Percentiles rank a stretch among this genome's conserved stretches.
Conservation (phyloP, 2,113 vertebrate species). For the Sander lucioperca region DNA sequence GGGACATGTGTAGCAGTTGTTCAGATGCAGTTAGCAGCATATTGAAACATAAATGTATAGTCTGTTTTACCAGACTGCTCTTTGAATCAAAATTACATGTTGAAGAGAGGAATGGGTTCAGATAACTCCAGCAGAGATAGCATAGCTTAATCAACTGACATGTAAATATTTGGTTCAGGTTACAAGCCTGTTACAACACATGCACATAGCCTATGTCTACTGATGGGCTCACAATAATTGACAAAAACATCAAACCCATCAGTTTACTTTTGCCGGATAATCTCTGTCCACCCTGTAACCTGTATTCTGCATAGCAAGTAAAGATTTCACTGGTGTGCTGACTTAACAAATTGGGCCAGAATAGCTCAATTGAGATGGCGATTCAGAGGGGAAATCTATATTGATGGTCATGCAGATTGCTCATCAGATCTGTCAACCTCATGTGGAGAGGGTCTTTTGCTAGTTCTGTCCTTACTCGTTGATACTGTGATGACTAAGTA, state of each 20-base stretch:
- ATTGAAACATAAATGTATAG: background rate
- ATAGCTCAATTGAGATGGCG: background rate
- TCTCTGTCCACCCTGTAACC: background rate
- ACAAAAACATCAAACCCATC: background rate
- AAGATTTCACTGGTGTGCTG: background rate
- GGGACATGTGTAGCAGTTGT: background rate
- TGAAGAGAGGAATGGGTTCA: background rate
- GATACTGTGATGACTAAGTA: conserved; percentile 68
- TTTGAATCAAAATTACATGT: background rate
- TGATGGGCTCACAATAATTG: background rate
- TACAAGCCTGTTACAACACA: background rate
- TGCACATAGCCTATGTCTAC: background rate
- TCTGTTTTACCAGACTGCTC: background rate
- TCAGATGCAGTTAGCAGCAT: background rate
- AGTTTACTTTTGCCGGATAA: background rate
- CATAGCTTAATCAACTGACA: background rate
- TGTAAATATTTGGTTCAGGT: background rate
- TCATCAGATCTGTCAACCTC: conserved; percentile 23
- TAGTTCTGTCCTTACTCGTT: background rate
- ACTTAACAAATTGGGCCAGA: conserved; percentile 17
- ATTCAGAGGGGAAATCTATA: background rate
- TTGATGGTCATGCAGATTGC: conserved; percentile 18
- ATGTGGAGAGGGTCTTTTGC: conserved; percentile 8
- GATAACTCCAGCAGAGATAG: background rate
- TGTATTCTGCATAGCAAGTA: background rate